Base-by-base conservation (phyloP, 2,888 invertebrate species). In the Argyresthia albistria region DNA sequence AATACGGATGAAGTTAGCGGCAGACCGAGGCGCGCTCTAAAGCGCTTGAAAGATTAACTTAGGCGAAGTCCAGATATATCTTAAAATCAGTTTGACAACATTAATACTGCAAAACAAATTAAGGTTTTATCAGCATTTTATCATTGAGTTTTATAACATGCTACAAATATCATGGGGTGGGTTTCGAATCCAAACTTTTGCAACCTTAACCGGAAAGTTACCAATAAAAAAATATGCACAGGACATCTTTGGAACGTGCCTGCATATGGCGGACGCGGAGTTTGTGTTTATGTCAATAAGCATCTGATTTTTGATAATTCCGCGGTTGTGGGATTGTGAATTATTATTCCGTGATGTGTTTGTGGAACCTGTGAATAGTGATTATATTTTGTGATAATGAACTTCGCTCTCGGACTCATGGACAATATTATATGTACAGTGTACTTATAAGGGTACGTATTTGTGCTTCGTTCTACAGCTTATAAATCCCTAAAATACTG, bases 241-340 rank as follows among this genome's bases (percentile, higher is more conserved):
- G 15, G 8, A 14, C 15, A 48, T 45, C 12, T 52, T 47, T 71
- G 61, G 79, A 86, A 84, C 83, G 81, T 73, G 72, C 70, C 76
- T 86, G 84, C 86, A 84, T 86, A 86, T 87, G 87, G 87, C 87
- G 82, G 81, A 84, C 77, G 80, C 76, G 80, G 80, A 80, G 86
- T 87, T 84, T 87, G 86, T 87, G 87, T 87, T 87, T 87, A 87
- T 87, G 86, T 87, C 87, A 87, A 87, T 87, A 87, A 77, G 74
- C 74, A 77, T 78, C 81, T 82, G 81, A 84, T 81, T 83, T 55
- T 81, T 76, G 76, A 67, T 72, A 76, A 82, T 84, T 83, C 75
- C 84, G 86, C 86, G 86, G 86, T 86, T 84, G 86, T 84, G 80
- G 77, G 80, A 73, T 76, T 74, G 70, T 71, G 71, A 73, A 73